Evolutionary conservation across 2,113 vertebrate species (phyloP).

Genomic region (Calypte anna): DNA sequence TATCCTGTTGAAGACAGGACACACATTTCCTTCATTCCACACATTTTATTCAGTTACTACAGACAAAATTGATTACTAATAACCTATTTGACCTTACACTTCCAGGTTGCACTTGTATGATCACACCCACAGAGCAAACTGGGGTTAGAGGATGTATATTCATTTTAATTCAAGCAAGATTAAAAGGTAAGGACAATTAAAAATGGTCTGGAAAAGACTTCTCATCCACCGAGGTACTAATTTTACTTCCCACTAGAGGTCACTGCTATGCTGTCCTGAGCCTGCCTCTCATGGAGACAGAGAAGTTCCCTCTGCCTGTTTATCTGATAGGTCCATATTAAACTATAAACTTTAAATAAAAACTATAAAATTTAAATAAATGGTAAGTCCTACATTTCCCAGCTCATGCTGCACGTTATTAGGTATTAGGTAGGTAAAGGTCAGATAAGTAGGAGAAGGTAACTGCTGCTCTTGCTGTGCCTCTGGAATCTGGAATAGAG

Average conservation of each 20-base stretch:
- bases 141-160: not conserved
- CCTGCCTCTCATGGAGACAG: not conserved
- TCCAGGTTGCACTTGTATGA: not conserved
- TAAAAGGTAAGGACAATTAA: not conserved
- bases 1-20: not conserved
- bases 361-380: not conserved
- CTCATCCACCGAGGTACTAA: not conserved
- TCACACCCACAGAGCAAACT: not conserved
- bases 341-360: not conserved
- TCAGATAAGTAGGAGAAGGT: not conserved
- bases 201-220: not conserved
- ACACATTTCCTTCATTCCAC: no score
- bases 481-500: not conserved
- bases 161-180: not conserved
- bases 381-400: not conserved
- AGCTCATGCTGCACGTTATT: not conserved
- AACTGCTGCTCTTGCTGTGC: not conserved
- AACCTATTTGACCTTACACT: not conserved
- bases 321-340: not conserved
- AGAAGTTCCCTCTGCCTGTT: not conserved
- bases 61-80: not conserved
- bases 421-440: not conserved
- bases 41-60: not conserved
- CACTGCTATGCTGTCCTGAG: constrained; percentile 3
- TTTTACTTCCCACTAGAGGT: constrained; percentile 69